Base-by-base conservation (phyloP, 2,797 vertebrate genomes). In the Lemur catta region DNA sequence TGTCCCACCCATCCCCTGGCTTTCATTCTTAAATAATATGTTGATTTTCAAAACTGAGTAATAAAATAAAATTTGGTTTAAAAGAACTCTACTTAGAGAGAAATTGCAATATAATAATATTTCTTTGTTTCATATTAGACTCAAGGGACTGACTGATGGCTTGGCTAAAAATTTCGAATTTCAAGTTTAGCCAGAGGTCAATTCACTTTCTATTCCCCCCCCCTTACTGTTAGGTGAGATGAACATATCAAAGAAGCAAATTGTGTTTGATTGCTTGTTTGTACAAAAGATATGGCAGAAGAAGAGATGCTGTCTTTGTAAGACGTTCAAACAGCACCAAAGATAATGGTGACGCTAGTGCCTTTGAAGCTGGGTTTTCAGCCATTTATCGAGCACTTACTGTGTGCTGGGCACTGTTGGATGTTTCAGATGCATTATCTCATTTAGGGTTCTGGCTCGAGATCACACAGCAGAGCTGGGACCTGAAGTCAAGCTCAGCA, bases 71-170 rank as follows among this genome's bases (percentile, higher is more conserved):
- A 48, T 8, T 35, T 7, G 26, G 61, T 22, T 80, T 61, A 30
- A 79, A 76, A 93, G 59, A n/a, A 20, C 38, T 41, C 35, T n/a
- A 10, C 38, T 85, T 43, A 65, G n/a, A 86, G 48, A 81, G 87
- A 75, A 67, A 50, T 43, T 20, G 0, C 41, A 41, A 57, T 3
- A 26, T 28, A 75, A 35, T 72, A 38, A 17, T 72, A 59, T 41
- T 79, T 41, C 12, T 48, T 80, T 22, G 12, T 79, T 84, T 79
- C 6, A 0, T n/a, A 33, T 38, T 28, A 30, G 30, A 84, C 24
- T 20, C 35, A 41, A 55, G 79, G 2, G 14, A 43, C 61, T 14
- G 3, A 38, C 55, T 48, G 55, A 57, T 52, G 20, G 12, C 55
- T 61, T 43, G 74, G 41, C 48, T 59, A 48, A 90, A 48, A 41